Evolutionary conservation across 2,888 invertebrate genomes (phyloP).

Genomic region (Campopleginae sp.): DNA sequence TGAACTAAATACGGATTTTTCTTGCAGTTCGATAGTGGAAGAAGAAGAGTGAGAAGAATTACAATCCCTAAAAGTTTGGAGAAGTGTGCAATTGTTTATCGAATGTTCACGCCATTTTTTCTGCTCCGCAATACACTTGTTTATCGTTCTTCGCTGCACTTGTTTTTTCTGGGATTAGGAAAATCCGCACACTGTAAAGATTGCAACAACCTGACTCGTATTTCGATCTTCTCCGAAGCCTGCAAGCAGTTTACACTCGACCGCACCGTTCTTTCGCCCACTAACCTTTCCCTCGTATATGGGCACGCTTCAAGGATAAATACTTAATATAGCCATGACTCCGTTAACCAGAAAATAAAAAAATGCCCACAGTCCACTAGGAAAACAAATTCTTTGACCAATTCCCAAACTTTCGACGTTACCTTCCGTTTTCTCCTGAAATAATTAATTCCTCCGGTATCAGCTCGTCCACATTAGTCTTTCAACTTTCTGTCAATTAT

Average conservation of each 20-base stretch:
- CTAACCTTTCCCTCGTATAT: slow-evolving; percentile 58
- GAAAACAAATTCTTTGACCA: neutral
- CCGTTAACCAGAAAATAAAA: slow-evolving; percentile 24
- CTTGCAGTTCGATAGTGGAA: slow-evolving; percentile 40
- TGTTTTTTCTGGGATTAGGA: slow-evolving; percentile 60
- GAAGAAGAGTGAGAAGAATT: slow-evolving; percentile 35
- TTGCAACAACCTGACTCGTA: slow-evolving; percentile 41
- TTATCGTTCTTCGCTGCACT: neutral
- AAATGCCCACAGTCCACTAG: neutral
- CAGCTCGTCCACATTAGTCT: slow-evolving; percentile 29
- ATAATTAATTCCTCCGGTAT: neutral
- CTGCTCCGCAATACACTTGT: slow-evolving; percentile 9
- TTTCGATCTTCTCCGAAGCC: slow-evolving; percentile 50
- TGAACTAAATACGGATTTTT: slow-evolving; percentile 38
- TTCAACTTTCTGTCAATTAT: neutral
- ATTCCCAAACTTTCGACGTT: neutral
- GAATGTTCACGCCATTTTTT: slow-evolving; percentile 11
- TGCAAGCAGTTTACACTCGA: slow-evolving; percentile 5
- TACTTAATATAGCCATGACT: slow-evolving; percentile 54
- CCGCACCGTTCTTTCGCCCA: slow-evolving; percentile 64
- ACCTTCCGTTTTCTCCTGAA: slow-evolving; percentile 22
- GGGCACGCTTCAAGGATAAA: slow-evolving; percentile 56
- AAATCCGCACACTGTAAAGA: slow-evolving; percentile 41
- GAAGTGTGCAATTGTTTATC: neutral
- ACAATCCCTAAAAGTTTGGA: slow-evolving; percentile 29